Percentiles rank a stretch among this genome's conserved stretches.
Evolutionary conservation across 2,113 vertebrate genomes (phyloP).

Genomic region (Octodon degus): DNA sequence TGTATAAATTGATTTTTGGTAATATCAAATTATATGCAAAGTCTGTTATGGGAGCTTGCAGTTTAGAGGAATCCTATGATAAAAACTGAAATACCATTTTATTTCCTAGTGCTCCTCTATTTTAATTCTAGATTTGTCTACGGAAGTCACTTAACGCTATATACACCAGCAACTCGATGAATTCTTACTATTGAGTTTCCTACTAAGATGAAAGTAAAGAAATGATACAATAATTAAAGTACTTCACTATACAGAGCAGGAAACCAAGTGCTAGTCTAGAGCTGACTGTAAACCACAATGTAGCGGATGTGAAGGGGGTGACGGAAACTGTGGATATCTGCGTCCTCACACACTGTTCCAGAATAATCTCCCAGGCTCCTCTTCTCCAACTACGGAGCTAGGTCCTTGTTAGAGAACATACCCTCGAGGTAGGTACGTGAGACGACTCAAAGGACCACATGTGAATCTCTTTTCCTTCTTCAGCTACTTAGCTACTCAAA

Average conservation of each 20-base stretch:
- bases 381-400: background rate
- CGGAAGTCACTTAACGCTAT: constrained; percentile 39
- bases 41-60: background rate
- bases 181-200: constrained; percentile 15
- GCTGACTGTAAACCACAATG: background rate
- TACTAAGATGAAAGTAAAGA: constrained; percentile 37
- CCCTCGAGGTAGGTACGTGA: background rate
- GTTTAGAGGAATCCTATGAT: constrained; percentile 52
- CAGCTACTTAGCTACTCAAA: background rate
- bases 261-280: background rate
- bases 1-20: constrained; percentile 53
- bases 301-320: background rate
- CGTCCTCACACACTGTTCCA: background rate
- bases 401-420: background rate
- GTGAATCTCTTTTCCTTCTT: background rate
- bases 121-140: constrained; percentile 38
- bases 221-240: constrained; percentile 16
- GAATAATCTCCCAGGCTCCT: background rate
- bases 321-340: background rate
- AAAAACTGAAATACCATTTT: constrained; percentile 44
- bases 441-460: background rate
- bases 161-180: constrained; percentile 7
- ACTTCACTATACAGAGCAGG: background rate
- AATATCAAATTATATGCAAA: constrained; percentile 69
- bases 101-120: constrained; percentile 15